These are phyloP conservation scores for Menidia menidia DNA, from an alignment of 2,797 vertebrate genomes.

Conservation along the genomic window DNA sequence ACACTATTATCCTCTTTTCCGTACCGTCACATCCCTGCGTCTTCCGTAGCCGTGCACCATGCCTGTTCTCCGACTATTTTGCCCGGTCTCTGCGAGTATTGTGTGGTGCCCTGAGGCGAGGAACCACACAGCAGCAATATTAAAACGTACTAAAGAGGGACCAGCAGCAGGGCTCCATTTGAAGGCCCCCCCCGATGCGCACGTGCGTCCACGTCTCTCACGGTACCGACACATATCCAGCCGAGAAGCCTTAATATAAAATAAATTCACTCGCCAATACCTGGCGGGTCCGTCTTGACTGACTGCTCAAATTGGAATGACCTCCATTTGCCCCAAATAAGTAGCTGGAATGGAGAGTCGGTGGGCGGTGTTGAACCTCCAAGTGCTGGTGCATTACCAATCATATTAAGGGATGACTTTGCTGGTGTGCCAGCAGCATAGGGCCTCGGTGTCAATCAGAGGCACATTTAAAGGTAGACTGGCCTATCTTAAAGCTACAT, in stretches of 20 bases:
- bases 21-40: constrained; percentile 13
- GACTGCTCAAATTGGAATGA: constrained; percentile 79
- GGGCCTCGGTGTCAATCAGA: constrained; percentile 63
- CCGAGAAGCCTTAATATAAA: constrained; percentile 76
- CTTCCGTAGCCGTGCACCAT: constrained; percentile 10
- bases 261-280: constrained; percentile 77
- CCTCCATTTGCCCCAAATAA: constrained; percentile 76
- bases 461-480: constrained; percentile 54
- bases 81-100: constrained; percentile 50
- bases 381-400: constrained; percentile 60
- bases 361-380: constrained; percentile 62
- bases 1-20: not conserved
- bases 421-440: constrained; percentile 56
- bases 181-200: constrained; percentile 40
- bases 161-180: constrained; percentile 62
- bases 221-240: constrained; percentile 63
- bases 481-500: constrained; percentile 40
- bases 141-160: constrained; percentile 80
- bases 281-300: constrained; percentile 75
- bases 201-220: constrained; percentile 33
- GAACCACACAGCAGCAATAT: constrained; percentile 70
- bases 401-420: constrained; percentile 60
- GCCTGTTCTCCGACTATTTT: constrained; percentile 37
- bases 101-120: constrained; percentile 67
- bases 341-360: constrained; percentile 65